A percentile compares a stretch with the other conserved stretches of the same genome.
These are phyloP conservation scores for Diabrotica virgifera DNA, from an alignment of 1,140 invertebrate genomes.

Conservation along the genomic window DNA sequence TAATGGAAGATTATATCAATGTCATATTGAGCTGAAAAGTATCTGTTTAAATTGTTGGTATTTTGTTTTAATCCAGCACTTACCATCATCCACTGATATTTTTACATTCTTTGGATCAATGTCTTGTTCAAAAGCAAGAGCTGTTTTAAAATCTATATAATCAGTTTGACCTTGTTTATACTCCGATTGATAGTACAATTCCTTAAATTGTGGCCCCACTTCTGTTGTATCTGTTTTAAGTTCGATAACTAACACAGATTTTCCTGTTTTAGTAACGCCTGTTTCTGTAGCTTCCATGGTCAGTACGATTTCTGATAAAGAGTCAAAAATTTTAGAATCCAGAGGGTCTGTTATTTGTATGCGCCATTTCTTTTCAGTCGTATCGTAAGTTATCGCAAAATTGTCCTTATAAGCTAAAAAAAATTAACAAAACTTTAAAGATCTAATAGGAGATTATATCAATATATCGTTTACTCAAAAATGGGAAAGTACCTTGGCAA, in stretches of 20 bases:
- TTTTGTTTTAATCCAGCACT: not conserved
- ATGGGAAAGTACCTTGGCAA: no score
- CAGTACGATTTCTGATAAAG: not conserved
- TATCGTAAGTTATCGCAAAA: not conserved
- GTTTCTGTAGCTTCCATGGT: not conserved
- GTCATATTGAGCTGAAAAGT: no score
- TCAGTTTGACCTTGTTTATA: conserved; percentile 7
- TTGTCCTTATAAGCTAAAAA: not conserved
- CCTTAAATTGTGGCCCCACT: conserved; percentile 8
- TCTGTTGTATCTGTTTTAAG: not conserved
- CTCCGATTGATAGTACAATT: conserved; percentile 8
- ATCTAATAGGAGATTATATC: no score
- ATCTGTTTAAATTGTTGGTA: no score
- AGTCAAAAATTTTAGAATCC: not conserved
- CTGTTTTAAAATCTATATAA: not conserved
- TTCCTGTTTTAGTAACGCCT: not conserved
- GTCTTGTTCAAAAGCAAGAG: not conserved
- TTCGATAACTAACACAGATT: conserved; percentile 5
- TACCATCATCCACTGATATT: not conserved
- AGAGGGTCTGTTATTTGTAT: not conserved
- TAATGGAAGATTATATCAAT: no score
- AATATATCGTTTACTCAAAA: no score
- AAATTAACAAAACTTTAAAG: no score
- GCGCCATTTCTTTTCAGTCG: not conserved
- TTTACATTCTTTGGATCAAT: no score